phyloP scores from a whole-genome alignment of 2,113 vertebrate species.

The Dromas ardeola region DNA sequence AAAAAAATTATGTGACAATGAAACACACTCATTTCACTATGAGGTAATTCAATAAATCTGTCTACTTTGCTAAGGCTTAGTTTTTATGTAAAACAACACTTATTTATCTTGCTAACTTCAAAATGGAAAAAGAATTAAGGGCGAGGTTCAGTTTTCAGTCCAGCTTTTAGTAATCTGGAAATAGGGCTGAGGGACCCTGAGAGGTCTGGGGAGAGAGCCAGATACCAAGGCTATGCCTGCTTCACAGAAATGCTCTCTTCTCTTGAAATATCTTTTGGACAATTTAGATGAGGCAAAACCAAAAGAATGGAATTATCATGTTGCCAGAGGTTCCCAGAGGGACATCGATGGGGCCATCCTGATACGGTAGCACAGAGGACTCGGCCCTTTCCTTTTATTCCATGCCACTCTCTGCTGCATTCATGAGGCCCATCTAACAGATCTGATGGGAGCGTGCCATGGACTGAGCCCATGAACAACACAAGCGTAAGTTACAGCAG shows the following conservation, averaged over 20 bases:
- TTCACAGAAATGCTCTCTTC: neutral
- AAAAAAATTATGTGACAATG: conserved; percentile 18
- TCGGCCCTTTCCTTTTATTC: neutral
- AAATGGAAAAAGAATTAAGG: conserved; percentile 25
- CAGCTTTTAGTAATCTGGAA: neutral
- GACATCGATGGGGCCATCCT: neutral
- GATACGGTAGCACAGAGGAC: neutral
- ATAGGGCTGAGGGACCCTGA: neutral
- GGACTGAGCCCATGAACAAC: neutral
- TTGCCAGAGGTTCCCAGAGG: neutral
- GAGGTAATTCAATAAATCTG: conserved; percentile 71
- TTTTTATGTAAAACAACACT: conserved; percentile 57
- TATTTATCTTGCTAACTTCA: conserved; percentile 46
- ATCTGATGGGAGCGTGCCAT: neutral
- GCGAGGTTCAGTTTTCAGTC: neutral
- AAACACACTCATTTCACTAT: conserved; percentile 51
- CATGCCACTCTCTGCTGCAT: neutral
- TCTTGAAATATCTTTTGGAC: neutral
- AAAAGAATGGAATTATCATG: neutral
- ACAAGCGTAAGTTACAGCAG: neutral
- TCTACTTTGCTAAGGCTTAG: conserved; percentile 40
- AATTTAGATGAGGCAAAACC: neutral
- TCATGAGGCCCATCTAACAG: neutral
- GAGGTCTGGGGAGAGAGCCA: neutral
- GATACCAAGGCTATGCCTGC: neutral